These are phyloP conservation scores for Kradibia gibbosae DNA, from an alignment of 1,140 invertebrate species.

Conservation along the genomic window DNA sequence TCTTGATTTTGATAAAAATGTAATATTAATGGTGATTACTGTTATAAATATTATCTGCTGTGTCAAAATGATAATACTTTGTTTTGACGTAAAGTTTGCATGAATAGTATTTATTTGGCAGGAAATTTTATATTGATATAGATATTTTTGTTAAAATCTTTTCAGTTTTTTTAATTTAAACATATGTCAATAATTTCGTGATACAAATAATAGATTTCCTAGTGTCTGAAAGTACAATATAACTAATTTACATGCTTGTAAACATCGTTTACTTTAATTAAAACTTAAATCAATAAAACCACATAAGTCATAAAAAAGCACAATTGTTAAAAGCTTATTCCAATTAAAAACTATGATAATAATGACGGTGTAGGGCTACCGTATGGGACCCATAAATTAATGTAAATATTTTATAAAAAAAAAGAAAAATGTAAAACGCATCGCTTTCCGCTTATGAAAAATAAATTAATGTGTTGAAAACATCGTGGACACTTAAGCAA, in stretches of 20 bases:
- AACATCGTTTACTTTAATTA: background rate
- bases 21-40: no score
- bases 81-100: background rate
- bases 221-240: background rate
- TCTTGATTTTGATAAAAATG: no score
- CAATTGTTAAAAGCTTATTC: background rate
- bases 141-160: background rate
- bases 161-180: background rate
- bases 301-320: background rate
- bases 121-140: background rate
- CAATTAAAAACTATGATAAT: background rate
- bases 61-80: background rate
- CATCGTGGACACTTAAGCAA: background rate
- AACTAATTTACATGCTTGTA: background rate
- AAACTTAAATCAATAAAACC: background rate
- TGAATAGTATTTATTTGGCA: background rate
- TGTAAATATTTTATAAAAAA: background rate
- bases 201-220: conserved; percentile 1
- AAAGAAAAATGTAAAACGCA: background rate
- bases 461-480: background rate
- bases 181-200: conserved; percentile 1
- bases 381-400: background rate
- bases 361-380: background rate
- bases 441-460: background rate
- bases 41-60: no score